Evolutionary conservation across 2,113 vertebrate genomes (phyloP), one percentile per base, ranked within the genome.

Genomic region (Nesoenas mayeri): DNA sequence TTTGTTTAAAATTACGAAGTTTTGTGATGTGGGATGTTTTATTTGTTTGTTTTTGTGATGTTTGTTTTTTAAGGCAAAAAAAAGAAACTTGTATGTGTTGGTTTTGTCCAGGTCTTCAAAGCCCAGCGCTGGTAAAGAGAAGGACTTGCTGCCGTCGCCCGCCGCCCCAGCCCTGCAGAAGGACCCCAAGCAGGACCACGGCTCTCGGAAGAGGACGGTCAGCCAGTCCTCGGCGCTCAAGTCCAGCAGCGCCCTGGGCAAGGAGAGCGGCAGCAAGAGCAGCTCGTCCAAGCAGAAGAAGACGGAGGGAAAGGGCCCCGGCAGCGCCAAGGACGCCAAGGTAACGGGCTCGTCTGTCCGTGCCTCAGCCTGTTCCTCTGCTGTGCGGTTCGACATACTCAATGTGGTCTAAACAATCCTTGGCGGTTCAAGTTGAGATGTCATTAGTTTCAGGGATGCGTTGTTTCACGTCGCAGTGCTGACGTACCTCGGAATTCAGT

Each of bases 161-260:
- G 99, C 98, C 85, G 98, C 98, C 26, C 96, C 98, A 7, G 97
- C 96, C 71, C 97, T 97, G 44, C 99, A 99, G 97, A 99, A 99
- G 93, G 99, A 98, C 28, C 94, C 98, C 48, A 99, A 99, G 97
- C 96, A 98, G 13, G 99, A 99, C 12, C 99, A 99, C 24, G 93
- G 98, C 36, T 98, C 98, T 65, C 98, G 99, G 48, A 99, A 99
- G 97, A 98, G 99, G 97, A 99, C 99, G 1, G 95, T 98, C 89
- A 99, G 99, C 96, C 99, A 99, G 87, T 99, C 99, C 0, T 99
- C 99, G 21, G 98, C 98, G 58, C 97, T 99, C 6, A 98, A 99
- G 91, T 98, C 99, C 72, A 98, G 98, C 69, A 98, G 96, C 85
- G 98, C 98, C 85, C 98, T 97, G 29, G 98, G 98, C 97, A 99